Conservation (phyloP, 1,140 invertebrate genomes). For the Camponotus pennsylvanicus region DNA sequence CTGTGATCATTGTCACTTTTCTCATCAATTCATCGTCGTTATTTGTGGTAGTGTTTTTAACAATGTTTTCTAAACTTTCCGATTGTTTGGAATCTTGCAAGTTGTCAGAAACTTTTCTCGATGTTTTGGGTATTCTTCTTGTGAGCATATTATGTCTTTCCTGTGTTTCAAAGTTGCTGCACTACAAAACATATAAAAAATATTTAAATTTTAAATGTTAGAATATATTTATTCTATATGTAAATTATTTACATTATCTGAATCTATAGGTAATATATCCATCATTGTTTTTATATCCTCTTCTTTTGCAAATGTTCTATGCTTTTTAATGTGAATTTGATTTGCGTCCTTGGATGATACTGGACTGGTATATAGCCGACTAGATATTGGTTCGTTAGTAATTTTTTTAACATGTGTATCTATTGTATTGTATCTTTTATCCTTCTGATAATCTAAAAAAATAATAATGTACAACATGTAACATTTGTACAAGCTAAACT, state of each 20-base stretch:
- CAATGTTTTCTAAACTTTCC: conserved; percentile 55
- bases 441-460: conserved; percentile 68
- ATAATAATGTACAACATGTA: neutral
- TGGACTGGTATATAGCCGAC: conserved; percentile 70
- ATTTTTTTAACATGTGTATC: conserved; percentile 22
- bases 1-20: conserved; percentile 59
- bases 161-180: conserved; percentile 73
- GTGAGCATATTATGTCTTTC: conserved; percentile 56
- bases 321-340: conserved; percentile 57
- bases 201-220: conserved; percentile 39
- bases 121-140: conserved; percentile 35
- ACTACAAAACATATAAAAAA: conserved; percentile 64
- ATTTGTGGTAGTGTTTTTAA: conserved; percentile 31
- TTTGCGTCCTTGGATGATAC: conserved; percentile 64
- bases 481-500: conserved; percentile 5
- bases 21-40: conserved; percentile 60
- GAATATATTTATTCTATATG: conserved; percentile 22
- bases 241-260: conserved; percentile 77
- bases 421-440: conserved; percentile 61
- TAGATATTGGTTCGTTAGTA: conserved; percentile 62
- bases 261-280: conserved; percentile 80
- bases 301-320: conserved; percentile 76
- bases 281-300: conserved; percentile 84
- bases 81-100: conserved; percentile 43
- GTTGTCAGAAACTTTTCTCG: conserved; percentile 59